Conservation (phyloP, 2,113 vertebrate genomes). For the Chaetura pelagica region DNA sequence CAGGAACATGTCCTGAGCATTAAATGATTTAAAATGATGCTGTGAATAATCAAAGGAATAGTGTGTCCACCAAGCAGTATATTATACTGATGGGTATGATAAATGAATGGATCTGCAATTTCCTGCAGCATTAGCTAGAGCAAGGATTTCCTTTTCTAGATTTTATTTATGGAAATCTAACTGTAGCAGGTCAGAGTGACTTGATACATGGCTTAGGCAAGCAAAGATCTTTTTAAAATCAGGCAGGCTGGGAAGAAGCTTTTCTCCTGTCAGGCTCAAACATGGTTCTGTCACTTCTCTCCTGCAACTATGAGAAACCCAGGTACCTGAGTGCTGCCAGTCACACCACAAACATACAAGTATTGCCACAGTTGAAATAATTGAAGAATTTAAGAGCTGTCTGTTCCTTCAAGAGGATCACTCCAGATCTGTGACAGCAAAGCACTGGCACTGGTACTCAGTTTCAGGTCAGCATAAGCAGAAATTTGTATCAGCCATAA, state of each 20-base stretch:
- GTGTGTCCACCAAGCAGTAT: not conserved
- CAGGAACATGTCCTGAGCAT: not conserved
- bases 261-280: not conserved
- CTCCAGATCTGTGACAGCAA: not conserved
- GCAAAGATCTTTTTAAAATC: not conserved
- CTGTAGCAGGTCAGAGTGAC: slow-evolving; percentile 40
- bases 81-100: not conserved
- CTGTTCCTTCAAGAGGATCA: not conserved
- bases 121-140: not conserved
- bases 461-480: not conserved
- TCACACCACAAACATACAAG: not conserved
- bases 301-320: not conserved
- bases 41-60: slow-evolving; percentile 37
- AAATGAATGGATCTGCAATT: slow-evolving; percentile 32
- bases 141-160: slow-evolving; percentile 45
- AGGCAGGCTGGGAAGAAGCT: not conserved
- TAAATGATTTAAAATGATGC: not conserved
- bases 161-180: slow-evolving; percentile 31
- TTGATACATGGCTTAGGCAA: not conserved
- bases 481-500: not conserved
- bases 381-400: not conserved
- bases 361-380: not conserved
- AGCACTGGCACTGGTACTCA: not conserved
- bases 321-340: not conserved
- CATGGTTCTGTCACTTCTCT: not conserved